Percentiles rank a stretch among this genome's conserved stretches.
These are phyloP conservation scores for Phymorhynchus buccinoides DNA, from an alignment of 1,140 invertebrate species.

Conservation along the genomic window DNA sequence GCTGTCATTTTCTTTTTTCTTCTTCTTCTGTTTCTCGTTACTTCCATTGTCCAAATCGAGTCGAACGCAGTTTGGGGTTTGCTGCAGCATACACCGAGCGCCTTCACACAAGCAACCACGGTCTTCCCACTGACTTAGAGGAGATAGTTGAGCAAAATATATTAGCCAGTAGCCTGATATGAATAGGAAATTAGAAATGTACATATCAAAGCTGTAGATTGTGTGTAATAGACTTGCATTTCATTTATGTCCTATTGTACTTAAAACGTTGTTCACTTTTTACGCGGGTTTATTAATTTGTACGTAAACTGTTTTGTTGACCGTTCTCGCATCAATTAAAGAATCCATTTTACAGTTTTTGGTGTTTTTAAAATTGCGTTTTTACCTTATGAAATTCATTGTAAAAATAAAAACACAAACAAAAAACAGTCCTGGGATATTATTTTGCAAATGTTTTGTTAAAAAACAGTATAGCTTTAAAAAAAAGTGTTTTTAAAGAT, in stretches of 20 bases:
- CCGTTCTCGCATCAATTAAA: too few species aligned
- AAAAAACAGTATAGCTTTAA: too few species aligned
- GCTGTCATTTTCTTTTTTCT: background rate
- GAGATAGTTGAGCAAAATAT: background rate
- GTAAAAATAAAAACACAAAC: too few species aligned
- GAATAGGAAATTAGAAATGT: background rate
- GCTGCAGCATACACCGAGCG: constrained; percentile 19
- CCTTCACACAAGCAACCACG: constrained; percentile 32
- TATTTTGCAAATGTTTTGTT: too few species aligned
- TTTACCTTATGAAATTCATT: too few species aligned
- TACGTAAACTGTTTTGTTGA: too few species aligned
- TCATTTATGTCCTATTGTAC: background rate
- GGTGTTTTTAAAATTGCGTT: too few species aligned
- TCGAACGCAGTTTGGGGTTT: constrained; percentile 14
- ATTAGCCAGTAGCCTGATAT: too few species aligned
- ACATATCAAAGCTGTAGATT: background rate
- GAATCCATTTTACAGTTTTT: too few species aligned
- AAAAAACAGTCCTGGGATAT: too few species aligned
- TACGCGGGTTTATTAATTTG: background rate
- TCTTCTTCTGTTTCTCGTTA: background rate
- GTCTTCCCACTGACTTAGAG: background rate
- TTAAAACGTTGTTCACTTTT: constrained; percentile 5
- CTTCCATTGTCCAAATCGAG: background rate
- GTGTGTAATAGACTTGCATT: background rate
- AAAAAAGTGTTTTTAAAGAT: too few species aligned